These are phyloP conservation scores for Phataginus tricuspis DNA, from an alignment of 2,797 vertebrate genomes.

Conservation along the genomic window DNA sequence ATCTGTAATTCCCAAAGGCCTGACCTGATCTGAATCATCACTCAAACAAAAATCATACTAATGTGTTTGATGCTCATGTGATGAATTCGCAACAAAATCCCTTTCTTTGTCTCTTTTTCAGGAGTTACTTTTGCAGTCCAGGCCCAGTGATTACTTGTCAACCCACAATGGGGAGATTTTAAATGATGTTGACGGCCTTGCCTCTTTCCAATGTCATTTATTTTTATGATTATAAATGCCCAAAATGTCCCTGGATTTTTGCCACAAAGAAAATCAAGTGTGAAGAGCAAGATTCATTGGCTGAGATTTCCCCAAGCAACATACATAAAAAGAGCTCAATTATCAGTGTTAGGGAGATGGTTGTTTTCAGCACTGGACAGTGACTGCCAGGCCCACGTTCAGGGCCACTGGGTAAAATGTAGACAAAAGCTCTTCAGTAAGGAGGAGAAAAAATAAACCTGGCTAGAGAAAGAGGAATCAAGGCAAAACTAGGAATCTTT, in stretches of 20 bases:
- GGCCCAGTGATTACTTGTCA: not conserved
- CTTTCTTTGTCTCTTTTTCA: not conserved
- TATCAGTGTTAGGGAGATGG: not conserved
- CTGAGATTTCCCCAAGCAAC: not conserved
- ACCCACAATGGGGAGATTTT: not conserved
- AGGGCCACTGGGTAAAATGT: not conserved
- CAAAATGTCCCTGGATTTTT: conserved; percentile 1
- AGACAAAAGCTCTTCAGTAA: not conserved
- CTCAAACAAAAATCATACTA: not conserved
- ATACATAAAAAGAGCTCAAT: not conserved
- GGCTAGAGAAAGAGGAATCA: not conserved
- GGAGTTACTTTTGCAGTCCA: not conserved
- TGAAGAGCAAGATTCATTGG: not conserved
- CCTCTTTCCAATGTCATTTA: not conserved
- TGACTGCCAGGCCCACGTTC: fast-evolving
- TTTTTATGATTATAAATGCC: conserved; percentile 17
- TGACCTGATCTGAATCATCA: not conserved
- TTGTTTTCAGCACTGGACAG: not conserved
- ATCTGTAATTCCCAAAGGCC: not conserved
- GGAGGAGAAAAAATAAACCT: not conserved
- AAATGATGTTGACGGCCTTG: conserved; percentile 5
- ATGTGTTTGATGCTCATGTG: not conserved
- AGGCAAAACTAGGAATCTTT: not conserved
- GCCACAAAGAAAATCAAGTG: not conserved
- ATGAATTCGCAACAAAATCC: not conserved